Conservation (phyloP, 2,113 vertebrate genomes). For the Anhinga anhinga region DNA sequence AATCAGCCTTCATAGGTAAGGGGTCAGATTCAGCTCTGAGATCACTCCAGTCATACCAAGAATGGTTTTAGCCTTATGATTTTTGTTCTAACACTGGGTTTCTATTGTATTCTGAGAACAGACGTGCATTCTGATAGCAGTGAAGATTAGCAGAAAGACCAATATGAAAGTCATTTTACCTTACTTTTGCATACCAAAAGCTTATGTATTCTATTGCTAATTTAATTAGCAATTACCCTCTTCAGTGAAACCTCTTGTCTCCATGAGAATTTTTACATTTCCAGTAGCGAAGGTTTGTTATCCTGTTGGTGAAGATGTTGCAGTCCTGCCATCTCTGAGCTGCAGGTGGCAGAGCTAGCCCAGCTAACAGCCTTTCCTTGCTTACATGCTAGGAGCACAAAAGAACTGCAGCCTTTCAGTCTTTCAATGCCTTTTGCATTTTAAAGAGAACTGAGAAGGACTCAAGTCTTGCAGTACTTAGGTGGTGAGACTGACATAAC, state of each 20-base stretch:
- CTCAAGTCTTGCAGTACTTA: background rate
- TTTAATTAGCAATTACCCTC: background rate
- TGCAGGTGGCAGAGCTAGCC: conserved; percentile 75
- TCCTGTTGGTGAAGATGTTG: rapidly evolving
- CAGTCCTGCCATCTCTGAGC: conserved; percentile 42
- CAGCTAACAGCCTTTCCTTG: conserved; percentile 1
- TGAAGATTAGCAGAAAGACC: background rate
- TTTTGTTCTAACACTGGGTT: background rate
- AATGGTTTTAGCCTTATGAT: background rate
- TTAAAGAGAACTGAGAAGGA: background rate
- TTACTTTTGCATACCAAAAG: background rate
- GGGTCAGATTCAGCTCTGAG: background rate
- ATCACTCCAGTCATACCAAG: background rate
- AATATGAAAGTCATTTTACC: background rate
- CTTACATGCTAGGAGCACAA: background rate
- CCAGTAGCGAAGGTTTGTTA: rapidly evolving
- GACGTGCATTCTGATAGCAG: background rate
- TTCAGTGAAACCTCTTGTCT: background rate
- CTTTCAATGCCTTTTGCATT: background rate
- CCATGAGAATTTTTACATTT: rapidly evolving
- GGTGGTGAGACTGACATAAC: background rate
- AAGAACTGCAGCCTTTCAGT: background rate
- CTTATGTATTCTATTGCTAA: background rate
- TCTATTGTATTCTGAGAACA: background rate
- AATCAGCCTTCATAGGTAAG: background rate